Evolutionary conservation across 2,888 invertebrate genomes (phyloP), one percentile per base, ranked within the genome.

Genomic region (Xestia ashworthii): DNA sequence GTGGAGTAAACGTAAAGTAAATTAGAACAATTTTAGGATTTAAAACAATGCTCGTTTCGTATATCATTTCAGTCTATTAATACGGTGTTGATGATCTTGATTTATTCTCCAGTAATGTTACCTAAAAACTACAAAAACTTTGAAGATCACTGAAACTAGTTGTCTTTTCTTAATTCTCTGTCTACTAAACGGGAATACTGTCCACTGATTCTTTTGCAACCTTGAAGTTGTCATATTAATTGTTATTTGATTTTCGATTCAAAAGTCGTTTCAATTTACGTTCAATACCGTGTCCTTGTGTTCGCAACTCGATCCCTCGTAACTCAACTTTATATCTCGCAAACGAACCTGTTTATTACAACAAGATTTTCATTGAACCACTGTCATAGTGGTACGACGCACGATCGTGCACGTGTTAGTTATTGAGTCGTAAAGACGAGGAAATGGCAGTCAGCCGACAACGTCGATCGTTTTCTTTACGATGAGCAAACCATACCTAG

Each of bases 401-500:
- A 53, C 19, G n/a, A 50, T 60, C 32, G 44, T 46, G 25, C 84
- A 86, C 66, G 78, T 81, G 77, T 55, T 72, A 65, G 72, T 78
- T n/a, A 81, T 80, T 83, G 67, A 73, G 74, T 83, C 77, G 75
- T 87, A 78, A 87, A 88, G 46, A 55, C 67, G 68, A 83, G 79
- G 72, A 86, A 82, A 88, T 76, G 50, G 22, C 65, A 38, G 64
- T 50, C 81, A 48, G 48, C 74, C 80, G 78, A 80, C 83, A 44
- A 60, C 69, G 48, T 62, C 67, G 64, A 64, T 75, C 60, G 67
- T 55, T 55, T 76, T 70, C 66, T 76, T 88, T 80, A 83, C 71
- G 81, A 79, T 55, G 70, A 50, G n/a, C 41, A 53, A 73, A 74
- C 14, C 19, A 14, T 38, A 58, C 32, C 58, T 32, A 22, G 9